A percentile compares a stretch with the other conserved stretches of the same genome.
Evolutionary conservation across 2,113 vertebrate species (phyloP).

Genomic region (Gulo gulo): DNA sequence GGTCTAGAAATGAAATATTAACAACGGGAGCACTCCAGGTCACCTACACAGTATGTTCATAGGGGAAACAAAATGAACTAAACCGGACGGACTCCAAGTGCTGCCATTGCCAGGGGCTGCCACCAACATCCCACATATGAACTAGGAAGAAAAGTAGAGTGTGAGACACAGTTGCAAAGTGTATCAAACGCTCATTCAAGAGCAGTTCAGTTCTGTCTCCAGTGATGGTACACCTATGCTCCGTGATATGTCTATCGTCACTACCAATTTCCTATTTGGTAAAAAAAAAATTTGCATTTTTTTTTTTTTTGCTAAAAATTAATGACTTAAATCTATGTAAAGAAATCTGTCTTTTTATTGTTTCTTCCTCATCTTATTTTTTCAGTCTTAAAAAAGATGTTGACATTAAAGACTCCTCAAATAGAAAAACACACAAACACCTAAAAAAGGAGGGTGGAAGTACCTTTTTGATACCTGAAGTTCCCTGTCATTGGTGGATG

Average conservation of each 20-base stretch:
- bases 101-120: neutral
- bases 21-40: neutral
- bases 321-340: neutral
- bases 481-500: neutral
- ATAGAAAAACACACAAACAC: neutral
- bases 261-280: neutral
- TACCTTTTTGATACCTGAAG: neutral
- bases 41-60: neutral
- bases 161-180: neutral
- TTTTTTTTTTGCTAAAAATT: neutral
- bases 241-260: neutral
- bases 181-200: neutral
- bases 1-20: neutral
- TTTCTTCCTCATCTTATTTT: neutral
- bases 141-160: neutral
- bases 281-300: neutral
- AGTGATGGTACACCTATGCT: neutral
- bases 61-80: neutral
- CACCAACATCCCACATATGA: neutral
- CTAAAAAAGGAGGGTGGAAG: neutral
- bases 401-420: neutral
- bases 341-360: neutral
- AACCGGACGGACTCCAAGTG: neutral
- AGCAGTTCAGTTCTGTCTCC: neutral
- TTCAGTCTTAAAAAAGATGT: neutral